Base-by-base conservation (phyloP, 2,113 vertebrate species). In the Siniperca chuatsi region DNA sequence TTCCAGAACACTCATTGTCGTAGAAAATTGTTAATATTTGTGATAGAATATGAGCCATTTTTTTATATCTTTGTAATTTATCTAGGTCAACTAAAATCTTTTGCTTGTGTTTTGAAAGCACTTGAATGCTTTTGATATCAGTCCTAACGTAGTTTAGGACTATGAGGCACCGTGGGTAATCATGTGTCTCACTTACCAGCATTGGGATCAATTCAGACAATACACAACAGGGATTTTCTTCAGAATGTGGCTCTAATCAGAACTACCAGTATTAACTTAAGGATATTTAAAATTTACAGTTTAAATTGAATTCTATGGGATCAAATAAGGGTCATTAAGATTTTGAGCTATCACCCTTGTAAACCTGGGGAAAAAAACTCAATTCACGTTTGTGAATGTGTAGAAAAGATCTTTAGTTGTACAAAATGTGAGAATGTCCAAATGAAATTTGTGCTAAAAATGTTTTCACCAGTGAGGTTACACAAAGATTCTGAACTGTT, bases 31-130 rank as follows among this genome's bases (percentile, higher is more conserved):
- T 87, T 73, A 54, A 75, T 76, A 81, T 84, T 83, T 90, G 83
- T 83, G 60, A 86, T 75, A 79, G 58, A 92, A 42, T 57, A 81
- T 88, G 87, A 92, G 87, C 78, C 86, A 67, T 84, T 91, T 29
- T 29, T 90, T 82, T 90, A 75, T 87, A 88, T 65, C 13, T 90
- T 87, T 90, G 33, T 90, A 91, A 86, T 89, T 89, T 77, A 81
- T 84, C 42, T 69, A 73, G 50, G 70, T 87, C 81, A 90, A 65
- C 68, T 83, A 8, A 68, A 61, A 16, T 33, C 0, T 78, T 60
- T 50, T 60, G 3, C 4, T 37, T 79, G 35, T 76, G 50, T 74
- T 44, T 67, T 83, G 15, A 79, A 83, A 75, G 75, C 68, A 77
- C 83, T 75, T 70, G 73, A 58, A 40, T 74, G 71, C 54, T 77